phyloP scores from a whole-genome alignment of 1,140 invertebrate species.

The Parapsyche elsis region DNA sequence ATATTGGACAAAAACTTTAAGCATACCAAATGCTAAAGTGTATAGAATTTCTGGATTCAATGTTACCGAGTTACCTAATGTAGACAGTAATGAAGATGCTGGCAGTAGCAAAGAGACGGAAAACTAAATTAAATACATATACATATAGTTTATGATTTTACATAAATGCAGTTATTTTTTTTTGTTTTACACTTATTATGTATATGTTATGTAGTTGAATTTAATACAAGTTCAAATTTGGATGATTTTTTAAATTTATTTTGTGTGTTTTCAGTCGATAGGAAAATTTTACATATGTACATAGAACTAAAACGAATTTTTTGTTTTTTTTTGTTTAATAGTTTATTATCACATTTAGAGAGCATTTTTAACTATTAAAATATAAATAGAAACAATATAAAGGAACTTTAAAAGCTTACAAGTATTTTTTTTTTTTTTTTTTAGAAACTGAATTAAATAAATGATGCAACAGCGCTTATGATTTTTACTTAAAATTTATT shows the following conservation, averaged over 20 bases:
- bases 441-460: background rate
- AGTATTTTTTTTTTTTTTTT: background rate
- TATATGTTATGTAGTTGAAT: background rate
- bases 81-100: background rate
- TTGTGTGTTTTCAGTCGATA: too few species aligned
- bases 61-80: background rate
- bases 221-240: slow-evolving; percentile 22
- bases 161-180: too few species aligned
- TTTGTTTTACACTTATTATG: too few species aligned
- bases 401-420: slow-evolving; percentile 55
- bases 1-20: slow-evolving; percentile 67
- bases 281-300: too few species aligned
- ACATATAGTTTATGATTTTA: too few species aligned
- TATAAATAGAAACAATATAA: slow-evolving; percentile 61
- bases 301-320: too few species aligned
- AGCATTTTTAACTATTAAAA: slow-evolving; percentile 64
- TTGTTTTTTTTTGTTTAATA: background rate
- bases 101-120: background rate
- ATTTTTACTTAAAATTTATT: background rate
- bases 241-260: background rate
- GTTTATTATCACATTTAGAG: slow-evolving; percentile 52
- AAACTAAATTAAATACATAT: background rate
- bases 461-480: background rate
- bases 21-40: slow-evolving; percentile 69
- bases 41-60: slow-evolving; percentile 65